Conservation (phyloP, 2,797 vertebrate species). For the Jordanella pulchra region DNA sequence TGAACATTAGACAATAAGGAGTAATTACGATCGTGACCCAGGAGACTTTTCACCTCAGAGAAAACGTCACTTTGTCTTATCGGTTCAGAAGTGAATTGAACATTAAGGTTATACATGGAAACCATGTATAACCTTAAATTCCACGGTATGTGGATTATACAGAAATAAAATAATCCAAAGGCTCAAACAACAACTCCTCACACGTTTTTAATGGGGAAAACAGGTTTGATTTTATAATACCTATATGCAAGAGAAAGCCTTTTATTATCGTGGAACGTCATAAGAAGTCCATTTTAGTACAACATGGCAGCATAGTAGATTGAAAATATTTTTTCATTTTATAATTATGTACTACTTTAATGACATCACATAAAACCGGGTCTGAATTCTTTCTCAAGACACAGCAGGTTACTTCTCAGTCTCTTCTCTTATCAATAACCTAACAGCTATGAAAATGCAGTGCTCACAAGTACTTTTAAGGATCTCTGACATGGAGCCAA, state of each 20-base stretch:
- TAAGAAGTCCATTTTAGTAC: too few relatives aligned
- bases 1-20: too few relatives aligned
- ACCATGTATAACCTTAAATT: not conserved
- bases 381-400: not conserved
- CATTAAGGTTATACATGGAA: too few relatives aligned
- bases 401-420: not conserved
- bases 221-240: too few relatives aligned
- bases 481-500: not conserved
- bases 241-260: too few relatives aligned
- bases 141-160: not conserved
- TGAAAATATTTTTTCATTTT: not conserved
- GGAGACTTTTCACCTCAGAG: too few relatives aligned
- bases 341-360: not conserved
- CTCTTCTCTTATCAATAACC: not conserved
- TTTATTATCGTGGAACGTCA: too few relatives aligned
- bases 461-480: not conserved
- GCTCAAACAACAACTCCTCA: too few relatives aligned
- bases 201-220: too few relatives aligned
- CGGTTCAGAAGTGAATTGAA: too few relatives aligned
- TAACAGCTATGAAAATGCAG: not conserved
- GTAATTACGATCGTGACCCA: too few relatives aligned
- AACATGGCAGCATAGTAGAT: not conserved
- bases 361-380: not conserved
- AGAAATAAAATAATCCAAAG: not conserved
- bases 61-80: too few relatives aligned